Evolutionary conservation across 2,888 invertebrate species (phyloP).

Genomic region (Alitta virens): DNA sequence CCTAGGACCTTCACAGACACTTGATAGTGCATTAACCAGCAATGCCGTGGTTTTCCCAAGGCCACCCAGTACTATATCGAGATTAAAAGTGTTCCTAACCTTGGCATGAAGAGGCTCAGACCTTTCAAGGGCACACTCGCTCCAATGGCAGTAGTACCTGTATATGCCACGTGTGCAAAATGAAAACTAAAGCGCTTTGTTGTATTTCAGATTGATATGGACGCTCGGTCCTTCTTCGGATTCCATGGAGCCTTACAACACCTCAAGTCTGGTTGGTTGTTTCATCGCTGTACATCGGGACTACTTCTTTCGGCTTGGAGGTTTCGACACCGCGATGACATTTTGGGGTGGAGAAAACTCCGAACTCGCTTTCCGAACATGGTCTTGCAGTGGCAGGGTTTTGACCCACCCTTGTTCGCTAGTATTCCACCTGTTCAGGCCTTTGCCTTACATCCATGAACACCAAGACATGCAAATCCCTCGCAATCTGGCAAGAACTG

Average conservation of each 20-base stretch:
- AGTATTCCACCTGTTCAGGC: conserved; percentile 30
- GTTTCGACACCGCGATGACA: conserved; percentile 26
- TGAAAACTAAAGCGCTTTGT: neutral
- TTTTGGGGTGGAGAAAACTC: conserved; percentile 31
- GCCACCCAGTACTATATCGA: too few relatives aligned
- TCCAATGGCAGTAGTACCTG: too few relatives aligned
- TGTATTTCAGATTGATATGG: conserved; percentile 8
- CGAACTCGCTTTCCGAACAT: conserved; percentile 25
- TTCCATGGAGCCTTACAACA: conserved; percentile 20
- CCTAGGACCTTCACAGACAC: too few relatives aligned
- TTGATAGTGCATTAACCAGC: too few relatives aligned
- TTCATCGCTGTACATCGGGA: conserved; percentile 19
- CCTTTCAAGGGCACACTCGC: too few relatives aligned
- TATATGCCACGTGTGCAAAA: too few relatives aligned
- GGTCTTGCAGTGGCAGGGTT: conserved; percentile 31
- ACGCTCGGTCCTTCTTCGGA: neutral
- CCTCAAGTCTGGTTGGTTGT: conserved; percentile 28
- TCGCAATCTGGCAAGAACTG: conserved; percentile 25
- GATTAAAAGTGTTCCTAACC: too few relatives aligned
- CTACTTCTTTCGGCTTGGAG: conserved; percentile 22
- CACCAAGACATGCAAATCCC: conserved; percentile 18
- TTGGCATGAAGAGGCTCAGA: too few relatives aligned
- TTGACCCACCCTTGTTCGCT: conserved; percentile 28
- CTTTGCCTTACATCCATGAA: conserved; percentile 25
- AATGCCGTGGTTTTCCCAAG: too few relatives aligned